Conservation (phyloP, 2,888 invertebrate species). For the Globia sparganii region DNA sequence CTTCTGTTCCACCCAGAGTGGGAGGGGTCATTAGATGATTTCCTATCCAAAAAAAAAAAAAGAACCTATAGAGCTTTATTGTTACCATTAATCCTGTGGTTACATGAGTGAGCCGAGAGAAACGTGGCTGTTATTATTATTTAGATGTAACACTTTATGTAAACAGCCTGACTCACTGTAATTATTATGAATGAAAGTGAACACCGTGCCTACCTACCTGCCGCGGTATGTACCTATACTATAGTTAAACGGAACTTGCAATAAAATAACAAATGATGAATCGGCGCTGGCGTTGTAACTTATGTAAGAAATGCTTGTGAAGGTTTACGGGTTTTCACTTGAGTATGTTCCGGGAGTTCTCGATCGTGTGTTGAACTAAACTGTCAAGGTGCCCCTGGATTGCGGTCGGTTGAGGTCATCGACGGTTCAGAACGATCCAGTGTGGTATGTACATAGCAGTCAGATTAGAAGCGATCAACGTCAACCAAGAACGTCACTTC, state of each 20-base stretch:
- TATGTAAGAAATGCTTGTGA: conserved; percentile 5
- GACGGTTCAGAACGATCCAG: background rate
- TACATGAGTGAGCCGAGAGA: conserved; percentile 32
- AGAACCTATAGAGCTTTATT: conserved; percentile 3
- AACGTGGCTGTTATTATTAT: conserved; percentile 31
- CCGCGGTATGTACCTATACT: background rate
- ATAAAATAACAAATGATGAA: conserved; percentile 24
- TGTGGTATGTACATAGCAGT: background rate
- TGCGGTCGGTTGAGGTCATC: background rate
- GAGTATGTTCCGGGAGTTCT: background rate
- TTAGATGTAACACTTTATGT: conserved; percentile 52
- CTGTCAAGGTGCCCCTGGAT: background rate
- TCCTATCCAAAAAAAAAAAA: too few species aligned
- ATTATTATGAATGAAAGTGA: conserved; percentile 59
- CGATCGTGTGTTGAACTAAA: background rate
- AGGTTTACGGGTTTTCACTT: background rate
- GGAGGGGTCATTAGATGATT: too few species aligned
- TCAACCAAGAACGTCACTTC: background rate
- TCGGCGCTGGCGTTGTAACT: conserved; percentile 10
- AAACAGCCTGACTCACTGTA: conserved; percentile 50
- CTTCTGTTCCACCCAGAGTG: too few species aligned
- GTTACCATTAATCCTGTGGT: conserved; percentile 8
- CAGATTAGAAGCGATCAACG: background rate
- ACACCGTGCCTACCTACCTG: background rate
- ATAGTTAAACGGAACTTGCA: conserved; percentile 24